Conservation (phyloP, 2,888 invertebrate genomes). For the Lacanobia wlatinum region DNA sequence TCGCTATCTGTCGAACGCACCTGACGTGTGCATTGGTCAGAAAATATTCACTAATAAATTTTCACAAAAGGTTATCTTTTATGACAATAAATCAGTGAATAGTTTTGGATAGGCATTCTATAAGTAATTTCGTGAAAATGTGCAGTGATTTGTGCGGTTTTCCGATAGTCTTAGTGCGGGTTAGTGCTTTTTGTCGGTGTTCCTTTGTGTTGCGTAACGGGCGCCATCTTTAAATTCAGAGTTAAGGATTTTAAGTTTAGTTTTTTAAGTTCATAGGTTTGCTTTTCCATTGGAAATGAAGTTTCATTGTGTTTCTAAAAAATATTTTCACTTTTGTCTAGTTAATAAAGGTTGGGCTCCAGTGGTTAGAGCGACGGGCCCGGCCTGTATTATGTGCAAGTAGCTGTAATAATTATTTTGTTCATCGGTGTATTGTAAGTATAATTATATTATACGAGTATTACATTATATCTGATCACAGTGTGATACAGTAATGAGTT, state of each 20-base stretch:
- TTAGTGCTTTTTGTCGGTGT: neutral
- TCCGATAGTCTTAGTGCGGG: neutral
- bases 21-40: slow-evolving; percentile 46
- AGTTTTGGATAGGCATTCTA: neutral
- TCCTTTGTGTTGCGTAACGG: slow-evolving; percentile 12
- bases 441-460: too few species aligned
- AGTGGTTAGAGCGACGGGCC: neutral
- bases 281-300: neutral
- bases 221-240: slow-evolving; percentile 17
- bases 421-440: neutral
- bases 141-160: slow-evolving; percentile 26
- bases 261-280: neutral
- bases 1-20: slow-evolving; percentile 31
- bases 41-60: neutral
- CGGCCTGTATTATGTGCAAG: neutral
- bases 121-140: neutral
- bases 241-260: slow-evolving; percentile 6
- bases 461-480: neutral
- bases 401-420: neutral
- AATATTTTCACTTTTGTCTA: neutral
- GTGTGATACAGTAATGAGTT: slow-evolving; percentile 8
- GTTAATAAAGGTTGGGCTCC: neutral
- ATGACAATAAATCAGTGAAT: neutral
- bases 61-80: neutral
- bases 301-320: neutral